Percentiles rank a stretch among this genome's conserved stretches.
Evolutionary conservation across 2,888 invertebrate genomes (phyloP).

Genomic region (Trichopria drosophilae): DNA sequence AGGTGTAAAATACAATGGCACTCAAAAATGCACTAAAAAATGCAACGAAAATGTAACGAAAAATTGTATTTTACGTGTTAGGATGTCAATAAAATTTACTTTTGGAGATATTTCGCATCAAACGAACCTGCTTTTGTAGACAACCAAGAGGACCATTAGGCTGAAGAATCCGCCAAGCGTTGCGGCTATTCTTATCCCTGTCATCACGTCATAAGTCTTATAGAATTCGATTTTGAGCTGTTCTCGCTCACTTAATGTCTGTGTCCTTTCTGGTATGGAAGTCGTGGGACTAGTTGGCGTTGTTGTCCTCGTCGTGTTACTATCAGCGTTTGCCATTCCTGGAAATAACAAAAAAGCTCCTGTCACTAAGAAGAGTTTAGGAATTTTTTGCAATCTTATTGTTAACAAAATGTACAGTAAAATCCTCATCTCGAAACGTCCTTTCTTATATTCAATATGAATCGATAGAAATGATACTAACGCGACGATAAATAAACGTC

Average conservation of each 20-base stretch:
- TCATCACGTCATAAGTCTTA: constrained; percentile 91
- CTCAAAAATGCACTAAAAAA: too few species aligned
- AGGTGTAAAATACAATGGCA: too few species aligned
- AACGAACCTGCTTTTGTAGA: constrained; percentile 87
- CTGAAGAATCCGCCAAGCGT: constrained; percentile 90
- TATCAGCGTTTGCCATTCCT: constrained; percentile 52
- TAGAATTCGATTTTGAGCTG: constrained; percentile 80
- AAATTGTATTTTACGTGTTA: too few species aligned
- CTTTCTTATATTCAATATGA: too few species aligned
- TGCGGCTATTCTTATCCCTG: constrained; percentile 87
- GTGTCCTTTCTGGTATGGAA: constrained; percentile 59
- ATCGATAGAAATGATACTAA: too few species aligned
- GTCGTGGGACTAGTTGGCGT: constrained; percentile 61
- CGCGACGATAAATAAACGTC: too few species aligned
- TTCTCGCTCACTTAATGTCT: constrained; percentile 64
- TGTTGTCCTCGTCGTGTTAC: constrained; percentile 54
- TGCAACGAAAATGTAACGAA: too few species aligned
- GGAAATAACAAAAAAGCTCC: constrained; percentile 22
- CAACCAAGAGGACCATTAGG: constrained; percentile 86
- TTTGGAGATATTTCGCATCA: too few species aligned
- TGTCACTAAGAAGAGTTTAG: too few species aligned
- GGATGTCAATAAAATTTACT: too few species aligned
- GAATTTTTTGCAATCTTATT: not conserved
- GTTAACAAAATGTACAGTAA: too few species aligned
- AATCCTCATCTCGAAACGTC: too few species aligned